These are phyloP conservation scores for Chlorodrepanis virens DNA, from an alignment of 2,113 vertebrate species.

Conservation along the genomic window DNA sequence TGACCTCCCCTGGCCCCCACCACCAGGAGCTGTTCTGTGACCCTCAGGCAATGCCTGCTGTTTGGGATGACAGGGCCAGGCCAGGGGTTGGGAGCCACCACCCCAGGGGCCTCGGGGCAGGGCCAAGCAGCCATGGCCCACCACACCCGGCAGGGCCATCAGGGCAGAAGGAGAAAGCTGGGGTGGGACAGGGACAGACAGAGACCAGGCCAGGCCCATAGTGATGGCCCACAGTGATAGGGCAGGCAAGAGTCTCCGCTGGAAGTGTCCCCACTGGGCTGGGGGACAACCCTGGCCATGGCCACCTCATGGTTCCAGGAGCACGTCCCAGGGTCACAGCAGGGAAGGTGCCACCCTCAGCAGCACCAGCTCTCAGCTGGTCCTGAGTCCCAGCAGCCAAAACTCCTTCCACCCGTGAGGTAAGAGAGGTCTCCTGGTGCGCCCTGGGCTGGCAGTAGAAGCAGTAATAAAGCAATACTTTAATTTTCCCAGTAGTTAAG, in stretches of 20 bases:
- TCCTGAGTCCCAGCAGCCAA: rapidly evolving
- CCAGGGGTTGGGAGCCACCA: rapidly evolving
- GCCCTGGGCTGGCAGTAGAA: neutral
- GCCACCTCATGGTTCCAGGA: neutral
- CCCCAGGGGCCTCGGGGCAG: neutral
- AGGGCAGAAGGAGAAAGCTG: neutral
- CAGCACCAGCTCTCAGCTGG: neutral
- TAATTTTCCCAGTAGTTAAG: neutral
- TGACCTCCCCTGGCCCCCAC: neutral
- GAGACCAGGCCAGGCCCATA: neutral
- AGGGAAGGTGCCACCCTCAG: rapidly evolving
- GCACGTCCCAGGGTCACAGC: rapidly evolving
- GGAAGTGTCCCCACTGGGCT: neutral
- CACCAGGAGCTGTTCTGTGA: neutral
- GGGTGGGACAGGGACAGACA: too few species aligned
- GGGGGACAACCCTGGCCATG: neutral
- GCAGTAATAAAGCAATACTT: neutral
- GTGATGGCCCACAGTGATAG: too few species aligned
- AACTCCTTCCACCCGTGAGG: rapidly evolving
- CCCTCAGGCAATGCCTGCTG: neutral
- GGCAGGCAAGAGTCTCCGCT: neutral
- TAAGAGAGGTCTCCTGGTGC: neutral
- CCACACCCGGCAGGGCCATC: neutral
- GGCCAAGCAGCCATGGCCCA: neutral
- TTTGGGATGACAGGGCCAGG: rapidly evolving